phyloP scores from a whole-genome alignment of 2,113 vertebrate genomes.

The Tragelaphus strepsiceros region DNA sequence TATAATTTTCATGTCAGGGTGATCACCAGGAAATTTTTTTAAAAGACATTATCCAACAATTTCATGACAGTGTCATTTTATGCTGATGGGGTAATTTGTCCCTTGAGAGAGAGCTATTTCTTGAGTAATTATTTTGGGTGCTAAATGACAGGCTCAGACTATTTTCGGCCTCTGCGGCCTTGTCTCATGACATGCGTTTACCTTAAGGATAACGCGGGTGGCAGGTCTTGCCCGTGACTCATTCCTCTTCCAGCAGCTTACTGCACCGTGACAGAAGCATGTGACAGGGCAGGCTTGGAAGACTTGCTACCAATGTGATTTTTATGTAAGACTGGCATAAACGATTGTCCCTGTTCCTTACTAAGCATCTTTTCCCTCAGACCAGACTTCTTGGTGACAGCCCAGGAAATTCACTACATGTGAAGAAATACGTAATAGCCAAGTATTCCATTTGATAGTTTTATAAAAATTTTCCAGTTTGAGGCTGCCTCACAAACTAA shows the following conservation, averaged over 20 bases:
- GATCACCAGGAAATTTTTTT: constrained; percentile 10
- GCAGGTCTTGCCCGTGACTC: constrained; percentile 48
- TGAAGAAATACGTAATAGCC: not conserved
- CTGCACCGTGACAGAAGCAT: not conserved
- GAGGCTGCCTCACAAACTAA: not conserved
- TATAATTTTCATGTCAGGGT: constrained; percentile 59
- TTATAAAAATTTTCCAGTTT: not conserved
- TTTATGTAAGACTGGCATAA: constrained; percentile 6
- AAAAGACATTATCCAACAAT: constrained; percentile 25
- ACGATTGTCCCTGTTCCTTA: not conserved
- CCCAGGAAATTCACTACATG: not conserved
- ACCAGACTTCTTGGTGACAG: not conserved
- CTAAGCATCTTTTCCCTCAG: constrained; percentile 23
- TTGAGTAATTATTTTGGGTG: constrained; percentile 60
- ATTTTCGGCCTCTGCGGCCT: constrained; percentile 53
- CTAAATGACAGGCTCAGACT: constrained; percentile 58
- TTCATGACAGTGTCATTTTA: constrained; percentile 56
- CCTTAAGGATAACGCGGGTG: constrained; percentile 32
- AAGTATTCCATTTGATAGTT: not conserved
- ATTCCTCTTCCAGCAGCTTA: not conserved
- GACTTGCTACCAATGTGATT: not conserved
- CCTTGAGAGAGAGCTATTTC: constrained; percentile 51
- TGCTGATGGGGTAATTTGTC: constrained; percentile 64
- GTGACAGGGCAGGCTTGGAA: not conserved
- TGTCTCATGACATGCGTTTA: constrained; percentile 49